These are phyloP conservation scores for Grus americana DNA, from an alignment of 2,113 vertebrate genomes.

Conservation along the genomic window DNA sequence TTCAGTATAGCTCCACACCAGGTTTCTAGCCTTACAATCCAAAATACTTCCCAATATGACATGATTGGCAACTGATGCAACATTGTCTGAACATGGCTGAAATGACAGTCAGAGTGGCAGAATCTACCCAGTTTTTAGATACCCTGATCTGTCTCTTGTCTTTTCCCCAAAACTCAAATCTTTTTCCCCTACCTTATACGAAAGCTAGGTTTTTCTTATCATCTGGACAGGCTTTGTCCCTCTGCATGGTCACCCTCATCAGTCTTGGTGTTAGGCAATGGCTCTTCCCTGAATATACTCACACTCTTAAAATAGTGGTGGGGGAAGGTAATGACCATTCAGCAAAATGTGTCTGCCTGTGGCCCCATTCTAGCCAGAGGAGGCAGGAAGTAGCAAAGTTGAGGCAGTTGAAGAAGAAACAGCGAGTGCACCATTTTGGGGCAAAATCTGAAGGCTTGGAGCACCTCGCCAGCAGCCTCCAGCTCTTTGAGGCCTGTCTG, in stretches of 20 bases:
- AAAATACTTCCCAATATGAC: neutral
- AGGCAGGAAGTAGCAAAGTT: neutral
- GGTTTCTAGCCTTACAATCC: neutral
- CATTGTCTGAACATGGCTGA: neutral
- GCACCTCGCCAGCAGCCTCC: neutral
- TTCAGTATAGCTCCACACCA: neutral
- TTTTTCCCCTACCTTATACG: neutral
- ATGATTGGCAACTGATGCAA: neutral
- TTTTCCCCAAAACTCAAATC: neutral
- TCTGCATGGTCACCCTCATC: neutral
- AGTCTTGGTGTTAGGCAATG: neutral
- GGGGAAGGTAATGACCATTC: neutral
- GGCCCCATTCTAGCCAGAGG: neutral
- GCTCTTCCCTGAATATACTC: neutral
- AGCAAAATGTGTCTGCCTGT: rapidly evolving
- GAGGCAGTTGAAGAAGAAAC: neutral
- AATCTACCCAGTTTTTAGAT: neutral
- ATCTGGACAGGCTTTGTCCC: neutral
- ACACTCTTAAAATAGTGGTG: neutral
- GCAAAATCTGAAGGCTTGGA: neutral
- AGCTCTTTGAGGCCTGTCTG: neutral
- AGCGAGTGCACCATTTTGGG: neutral
- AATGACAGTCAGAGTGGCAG: neutral
- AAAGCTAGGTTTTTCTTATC: neutral
- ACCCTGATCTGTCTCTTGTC: neutral